Percentiles rank a stretch among this genome's conserved stretches.
Conservation (phyloP, 2,113 vertebrate genomes). For the Sinocyclocheilus grahami region DNA sequence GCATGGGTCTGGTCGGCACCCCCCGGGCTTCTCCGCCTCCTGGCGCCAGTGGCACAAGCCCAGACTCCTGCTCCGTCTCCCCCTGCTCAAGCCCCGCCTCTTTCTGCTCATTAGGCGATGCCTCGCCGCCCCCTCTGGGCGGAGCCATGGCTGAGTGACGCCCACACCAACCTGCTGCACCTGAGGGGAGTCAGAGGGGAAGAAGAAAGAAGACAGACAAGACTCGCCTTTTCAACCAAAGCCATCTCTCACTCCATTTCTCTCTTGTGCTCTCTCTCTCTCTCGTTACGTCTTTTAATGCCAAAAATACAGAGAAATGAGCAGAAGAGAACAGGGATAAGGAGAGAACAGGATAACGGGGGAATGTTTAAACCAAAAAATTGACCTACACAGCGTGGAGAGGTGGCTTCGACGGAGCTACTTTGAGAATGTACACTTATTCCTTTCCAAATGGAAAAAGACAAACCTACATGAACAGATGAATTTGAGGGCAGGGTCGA, state of each 20-base stretch:
- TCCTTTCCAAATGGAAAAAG: slow-evolving; percentile 50
- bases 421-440: slow-evolving; percentile 54
- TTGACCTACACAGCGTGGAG: slow-evolving; percentile 60
- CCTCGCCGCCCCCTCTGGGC: slow-evolving; percentile 79
- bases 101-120: slow-evolving; percentile 80
- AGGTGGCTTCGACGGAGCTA: slow-evolving; percentile 62
- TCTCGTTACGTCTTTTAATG: slow-evolving; percentile 71
- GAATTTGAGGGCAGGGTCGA: slow-evolving; percentile 66
- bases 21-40: slow-evolving; percentile 71
- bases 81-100: slow-evolving; percentile 77
- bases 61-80: slow-evolving; percentile 79
- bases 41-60: slow-evolving; percentile 73
- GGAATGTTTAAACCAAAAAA: slow-evolving; percentile 75
- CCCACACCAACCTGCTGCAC: slow-evolving; percentile 58
- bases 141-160: slow-evolving; percentile 81
- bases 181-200: slow-evolving; percentile 60
- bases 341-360: slow-evolving; percentile 70
- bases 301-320: slow-evolving; percentile 75
- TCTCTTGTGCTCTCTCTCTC: slow-evolving; percentile 57
- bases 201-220: slow-evolving; percentile 56
- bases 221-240: slow-evolving; percentile 80
- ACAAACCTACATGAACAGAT: slow-evolving; percentile 31
- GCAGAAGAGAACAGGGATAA: slow-evolving; percentile 64
- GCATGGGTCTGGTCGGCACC: slow-evolving; percentile 76
- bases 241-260: slow-evolving; percentile 76